Evolutionary conservation across 2,888 invertebrate genomes (phyloP).

Genomic region (Koerneria pararmatus): DNA sequence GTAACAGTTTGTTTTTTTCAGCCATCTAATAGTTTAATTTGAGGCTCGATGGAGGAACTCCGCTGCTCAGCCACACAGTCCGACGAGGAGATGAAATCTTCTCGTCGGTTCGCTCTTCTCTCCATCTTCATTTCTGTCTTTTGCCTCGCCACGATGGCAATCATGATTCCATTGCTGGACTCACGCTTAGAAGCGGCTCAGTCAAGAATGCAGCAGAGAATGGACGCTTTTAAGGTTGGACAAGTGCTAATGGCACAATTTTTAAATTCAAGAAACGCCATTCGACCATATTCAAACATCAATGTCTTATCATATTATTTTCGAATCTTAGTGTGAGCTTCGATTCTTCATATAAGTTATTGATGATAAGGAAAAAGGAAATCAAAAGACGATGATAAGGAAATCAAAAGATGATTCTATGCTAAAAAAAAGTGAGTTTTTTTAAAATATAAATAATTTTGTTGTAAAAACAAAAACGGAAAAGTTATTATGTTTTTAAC

Average conservation of each 20-base stretch:
- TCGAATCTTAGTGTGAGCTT: not conserved
- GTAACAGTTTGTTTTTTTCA: no score
- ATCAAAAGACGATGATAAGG: not conserved
- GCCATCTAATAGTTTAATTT: no score
- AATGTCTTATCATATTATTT: not conserved
- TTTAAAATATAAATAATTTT: not conserved
- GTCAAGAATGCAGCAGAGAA: constrained; percentile 46
- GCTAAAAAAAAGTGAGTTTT: not conserved
- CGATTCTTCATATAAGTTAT: constrained; percentile 10
- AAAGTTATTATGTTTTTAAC: no score
- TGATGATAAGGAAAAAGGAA: constrained; percentile 7
- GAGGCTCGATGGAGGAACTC: no score
- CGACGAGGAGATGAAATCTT: no score
- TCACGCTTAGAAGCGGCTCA: constrained; percentile 49
- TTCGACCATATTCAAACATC: no score
- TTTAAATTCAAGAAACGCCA: no score
- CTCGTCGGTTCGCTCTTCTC: no score
- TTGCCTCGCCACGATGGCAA: no score
- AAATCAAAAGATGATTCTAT: constrained; percentile 1
- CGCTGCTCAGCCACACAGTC: no score
- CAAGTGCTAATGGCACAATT: constrained; percentile 12
- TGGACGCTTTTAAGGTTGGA: constrained; percentile 53
- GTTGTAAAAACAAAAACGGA: constrained; percentile 17
- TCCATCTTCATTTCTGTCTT: no score
- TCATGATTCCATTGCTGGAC: constrained; percentile 45